Evolutionary conservation across 2,888 invertebrate species (phyloP).

Genomic region (Flexamia atlantica): DNA sequence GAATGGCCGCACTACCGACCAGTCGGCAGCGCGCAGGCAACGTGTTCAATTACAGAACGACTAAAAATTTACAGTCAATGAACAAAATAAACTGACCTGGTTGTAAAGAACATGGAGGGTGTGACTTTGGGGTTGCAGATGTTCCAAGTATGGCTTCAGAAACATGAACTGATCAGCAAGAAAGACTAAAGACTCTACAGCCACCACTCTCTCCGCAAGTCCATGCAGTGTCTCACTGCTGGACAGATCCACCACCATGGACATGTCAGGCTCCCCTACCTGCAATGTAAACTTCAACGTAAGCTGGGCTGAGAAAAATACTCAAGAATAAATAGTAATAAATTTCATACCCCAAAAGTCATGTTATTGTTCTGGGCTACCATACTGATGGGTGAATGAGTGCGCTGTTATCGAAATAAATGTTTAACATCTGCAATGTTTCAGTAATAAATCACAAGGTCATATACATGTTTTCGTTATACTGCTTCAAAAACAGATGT

Average conservation of each 20-base stretch:
- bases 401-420: no score
- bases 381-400: conserved; percentile 68
- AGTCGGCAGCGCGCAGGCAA: no score
- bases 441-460: conserved; percentile 73
- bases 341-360: no score
- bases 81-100: conserved; percentile 72
- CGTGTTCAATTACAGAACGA: no score
- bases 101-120: conserved; percentile 85
- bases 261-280: conserved; percentile 78
- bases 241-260: conserved; percentile 82
- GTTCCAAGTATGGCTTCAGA: conserved; percentile 90
- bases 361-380: no score
- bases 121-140: conserved; percentile 85
- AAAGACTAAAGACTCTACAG: conserved; percentile 95
- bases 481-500: no score
- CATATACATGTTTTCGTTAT: no score
- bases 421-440: no score
- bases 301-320: no score
- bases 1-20: no score
- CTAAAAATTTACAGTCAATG: no score
- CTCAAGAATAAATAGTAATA: no score
- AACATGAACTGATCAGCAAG: conserved; percentile 92
- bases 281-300: conserved; percentile 65
- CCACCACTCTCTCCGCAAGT: conserved; percentile 91
- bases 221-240: conserved; percentile 88